Evolutionary conservation across 2,797 vertebrate species (phyloP).

Genomic region (Pipistrellus pipistrellus): DNA sequence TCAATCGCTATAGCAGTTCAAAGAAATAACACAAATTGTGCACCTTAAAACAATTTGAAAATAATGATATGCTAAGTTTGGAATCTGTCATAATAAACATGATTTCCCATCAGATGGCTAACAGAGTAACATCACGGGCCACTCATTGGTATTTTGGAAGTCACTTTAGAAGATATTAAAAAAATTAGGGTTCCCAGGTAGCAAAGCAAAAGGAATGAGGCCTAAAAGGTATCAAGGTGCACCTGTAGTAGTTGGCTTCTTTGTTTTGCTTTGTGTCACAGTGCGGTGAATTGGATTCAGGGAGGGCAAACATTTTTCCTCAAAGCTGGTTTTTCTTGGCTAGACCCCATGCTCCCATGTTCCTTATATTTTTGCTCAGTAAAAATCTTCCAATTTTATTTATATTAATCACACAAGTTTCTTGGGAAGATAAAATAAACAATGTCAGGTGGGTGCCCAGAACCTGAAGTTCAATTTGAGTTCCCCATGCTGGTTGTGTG

Average conservation of each 20-base stretch:
- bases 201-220: not conserved
- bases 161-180: not conserved
- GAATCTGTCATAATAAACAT: not conserved
- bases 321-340: not conserved
- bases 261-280: not conserved
- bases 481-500: not conserved
- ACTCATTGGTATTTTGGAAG: not conserved
- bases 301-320: not conserved
- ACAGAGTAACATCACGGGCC: not conserved
- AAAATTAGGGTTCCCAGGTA: not conserved
- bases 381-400: conserved; percentile 3
- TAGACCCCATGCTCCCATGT: not conserved
- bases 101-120: not conserved
- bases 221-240: not conserved
- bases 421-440: not conserved
- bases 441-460: not conserved
- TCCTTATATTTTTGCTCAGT: not conserved
- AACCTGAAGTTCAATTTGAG: not conserved
- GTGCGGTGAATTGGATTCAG: not conserved
- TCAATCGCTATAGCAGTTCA: not conserved
- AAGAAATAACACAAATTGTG: too few relatives aligned
- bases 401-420: not conserved
- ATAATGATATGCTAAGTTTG: not conserved
- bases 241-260: not conserved
- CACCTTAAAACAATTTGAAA: conserved; percentile 31